These are phyloP conservation scores for Gymnogyps californianus DNA, from an alignment of 2,113 vertebrate genomes.

Conservation along the genomic window DNA sequence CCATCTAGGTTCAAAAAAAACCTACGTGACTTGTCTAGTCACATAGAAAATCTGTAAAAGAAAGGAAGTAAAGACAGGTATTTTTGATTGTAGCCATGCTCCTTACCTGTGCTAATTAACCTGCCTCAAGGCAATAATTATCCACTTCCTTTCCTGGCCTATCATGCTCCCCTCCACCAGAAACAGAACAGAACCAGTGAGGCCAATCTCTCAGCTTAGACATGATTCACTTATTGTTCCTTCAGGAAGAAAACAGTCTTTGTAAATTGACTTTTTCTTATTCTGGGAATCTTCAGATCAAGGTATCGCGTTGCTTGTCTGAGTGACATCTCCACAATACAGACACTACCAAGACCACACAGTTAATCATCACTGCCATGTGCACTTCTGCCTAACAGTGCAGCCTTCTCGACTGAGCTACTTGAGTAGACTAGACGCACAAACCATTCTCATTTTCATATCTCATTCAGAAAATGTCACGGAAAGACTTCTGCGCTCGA, in stretches of 20 bases:
- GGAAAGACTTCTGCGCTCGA: neutral
- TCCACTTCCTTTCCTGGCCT: neutral
- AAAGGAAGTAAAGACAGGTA: neutral
- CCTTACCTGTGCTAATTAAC: slow-evolving; percentile 10
- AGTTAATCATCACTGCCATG: neutral
- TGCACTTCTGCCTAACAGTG: neutral
- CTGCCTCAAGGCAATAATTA: neutral
- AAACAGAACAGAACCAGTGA: neutral
- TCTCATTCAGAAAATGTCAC: slow-evolving; percentile 56
- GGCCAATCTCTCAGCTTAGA: neutral
- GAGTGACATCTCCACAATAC: neutral
- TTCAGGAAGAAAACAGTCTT: neutral
- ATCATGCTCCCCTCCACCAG: neutral
- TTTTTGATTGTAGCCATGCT: neutral
- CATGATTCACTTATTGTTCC: neutral
- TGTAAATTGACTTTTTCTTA: neutral
- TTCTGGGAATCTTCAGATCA: neutral
- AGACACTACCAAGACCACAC: neutral
- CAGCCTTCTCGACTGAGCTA: neutral
- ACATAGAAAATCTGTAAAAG: neutral
- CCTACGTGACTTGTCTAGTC: neutral
- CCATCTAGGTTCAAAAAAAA: neutral
- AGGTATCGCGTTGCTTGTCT: neutral
- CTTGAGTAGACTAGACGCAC: neutral
- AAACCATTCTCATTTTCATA: slow-evolving; percentile 21